A percentile compares a stretch with the other conserved stretches of the same genome.
Evolutionary conservation across 2,797 vertebrate species (phyloP).

Genomic region (Tragelaphus oryx): DNA sequence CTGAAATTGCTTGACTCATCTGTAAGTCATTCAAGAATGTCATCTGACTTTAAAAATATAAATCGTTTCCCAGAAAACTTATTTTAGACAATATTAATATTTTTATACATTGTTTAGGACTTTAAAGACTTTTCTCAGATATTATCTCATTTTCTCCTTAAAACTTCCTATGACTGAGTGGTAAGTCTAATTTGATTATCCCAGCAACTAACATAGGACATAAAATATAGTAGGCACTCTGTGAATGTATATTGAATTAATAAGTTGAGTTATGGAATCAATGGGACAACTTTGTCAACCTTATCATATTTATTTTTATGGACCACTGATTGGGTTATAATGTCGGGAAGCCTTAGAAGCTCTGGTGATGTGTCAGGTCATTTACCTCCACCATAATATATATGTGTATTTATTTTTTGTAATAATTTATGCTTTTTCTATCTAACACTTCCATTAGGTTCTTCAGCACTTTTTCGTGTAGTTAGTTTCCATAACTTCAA

Average conservation of each 20-base stretch:
- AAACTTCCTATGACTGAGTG: not conserved
- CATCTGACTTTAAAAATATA: not conserved
- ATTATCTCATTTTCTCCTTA: slow-evolving; percentile 15
- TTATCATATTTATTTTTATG: not conserved
- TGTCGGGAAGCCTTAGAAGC: not conserved
- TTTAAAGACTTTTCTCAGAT: not conserved
- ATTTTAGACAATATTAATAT: not conserved
- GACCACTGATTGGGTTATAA: not conserved
- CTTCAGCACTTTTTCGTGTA: not conserved
- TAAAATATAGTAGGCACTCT: not conserved
- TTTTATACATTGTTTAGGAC: not conserved
- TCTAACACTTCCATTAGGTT: not conserved
- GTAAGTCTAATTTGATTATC: slow-evolving; percentile 4
- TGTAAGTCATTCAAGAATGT: not conserved
- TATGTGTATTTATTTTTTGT: not conserved
- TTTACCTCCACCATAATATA: not conserved
- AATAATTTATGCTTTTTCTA: not conserved
- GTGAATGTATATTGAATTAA: not conserved
- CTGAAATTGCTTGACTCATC: not conserved
- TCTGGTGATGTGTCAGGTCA: not conserved
- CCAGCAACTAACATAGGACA: not conserved
- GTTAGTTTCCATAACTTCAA: not conserved
- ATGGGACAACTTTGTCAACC: not conserved
- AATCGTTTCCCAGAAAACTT: not conserved
- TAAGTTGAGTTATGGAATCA: not conserved